Evolutionary conservation across 35 echinoderm and acorn worm species (phyloP), one percentile per base, ranked within the genome.

Genomic region (Ptychodera flava): DNA sequence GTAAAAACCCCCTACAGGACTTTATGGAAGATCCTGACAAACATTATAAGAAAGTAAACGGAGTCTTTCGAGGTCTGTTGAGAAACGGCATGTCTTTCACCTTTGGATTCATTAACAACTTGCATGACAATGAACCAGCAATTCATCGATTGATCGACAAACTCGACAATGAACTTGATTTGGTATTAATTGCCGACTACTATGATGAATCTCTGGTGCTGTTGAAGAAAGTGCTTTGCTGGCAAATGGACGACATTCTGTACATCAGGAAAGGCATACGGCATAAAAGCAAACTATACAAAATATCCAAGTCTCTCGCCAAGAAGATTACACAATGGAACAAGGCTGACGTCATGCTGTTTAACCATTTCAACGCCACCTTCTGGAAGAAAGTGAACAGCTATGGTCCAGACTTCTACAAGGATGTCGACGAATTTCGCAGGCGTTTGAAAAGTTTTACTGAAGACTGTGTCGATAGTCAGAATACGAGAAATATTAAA

Each of bases 321-420:
- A 28, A 53, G 30, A 32, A 30, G 0, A 89, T 89, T 28, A 64
- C 31, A 27, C 53, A 83, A 0, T 89, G 88, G 88, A 89, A 84
- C 36, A 84, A n/a, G 33, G 35, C 81, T 1, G 88, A 89, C 37
- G 36, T 77, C 0, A 83, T 84, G 29, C 37, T 89, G 12, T 89
- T 84, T n/a, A 80, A 84, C 28, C 88, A 89, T 76, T 89, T 84
- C 75, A 89, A 89, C 28, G 16, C 32, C 29, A 90, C 80, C 0
- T 77, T 90, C 31, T 90, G 81, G 81, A 85, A 64, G 33, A 90
- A 80, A 78, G 36, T 89, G 16, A 31, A 34, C 1, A 81, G 78
- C 45, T 89, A 89, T 35, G 88, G 88, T 31, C 80, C 80, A n/a
- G 28, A 38, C 2, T 89, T 89, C 77, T 30, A 83, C 16, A 38